Conservation (phyloP, 2,113 vertebrate species). For the Silurus meridionalis region DNA sequence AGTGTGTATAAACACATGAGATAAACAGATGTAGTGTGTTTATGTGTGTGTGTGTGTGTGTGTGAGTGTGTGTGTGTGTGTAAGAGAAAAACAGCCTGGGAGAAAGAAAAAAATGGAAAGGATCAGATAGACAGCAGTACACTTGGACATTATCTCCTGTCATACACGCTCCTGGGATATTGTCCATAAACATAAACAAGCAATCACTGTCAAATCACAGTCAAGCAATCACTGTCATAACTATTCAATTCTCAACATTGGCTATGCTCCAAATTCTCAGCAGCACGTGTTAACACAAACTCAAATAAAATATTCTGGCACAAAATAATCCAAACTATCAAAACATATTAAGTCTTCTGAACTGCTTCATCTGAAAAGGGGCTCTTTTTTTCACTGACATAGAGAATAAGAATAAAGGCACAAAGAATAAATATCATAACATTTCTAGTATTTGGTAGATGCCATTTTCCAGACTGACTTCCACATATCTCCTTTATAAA, state of each 20-base stretch:
- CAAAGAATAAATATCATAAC: background rate
- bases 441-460: too few relatives aligned
- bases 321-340: constrained; percentile 26
- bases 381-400: background rate
- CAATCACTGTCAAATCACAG: background rate
- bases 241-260: background rate
- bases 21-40: constrained; percentile 25
- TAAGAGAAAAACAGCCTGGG: background rate
- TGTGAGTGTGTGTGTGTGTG: background rate
- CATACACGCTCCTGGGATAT: constrained; percentile 22
- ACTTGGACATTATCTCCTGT: constrained; percentile 18
- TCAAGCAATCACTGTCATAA: background rate
- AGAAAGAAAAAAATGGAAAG: background rate
- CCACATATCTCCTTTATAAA: too few relatives aligned
- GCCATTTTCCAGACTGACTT: too few relatives aligned
- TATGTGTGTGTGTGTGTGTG: background rate
- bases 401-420: background rate
- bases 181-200: constrained; percentile 3
- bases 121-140: constrained; percentile 2
- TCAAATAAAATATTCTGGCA: background rate
- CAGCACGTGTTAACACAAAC: background rate
- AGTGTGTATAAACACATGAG: constrained; percentile 27
- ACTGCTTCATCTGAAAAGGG: constrained; percentile 23
- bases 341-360: constrained; percentile 35
- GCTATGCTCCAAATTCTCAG: background rate